Evolutionary conservation across 2,113 vertebrate genomes (phyloP).

Genomic region (Rutilus rutilus): DNA sequence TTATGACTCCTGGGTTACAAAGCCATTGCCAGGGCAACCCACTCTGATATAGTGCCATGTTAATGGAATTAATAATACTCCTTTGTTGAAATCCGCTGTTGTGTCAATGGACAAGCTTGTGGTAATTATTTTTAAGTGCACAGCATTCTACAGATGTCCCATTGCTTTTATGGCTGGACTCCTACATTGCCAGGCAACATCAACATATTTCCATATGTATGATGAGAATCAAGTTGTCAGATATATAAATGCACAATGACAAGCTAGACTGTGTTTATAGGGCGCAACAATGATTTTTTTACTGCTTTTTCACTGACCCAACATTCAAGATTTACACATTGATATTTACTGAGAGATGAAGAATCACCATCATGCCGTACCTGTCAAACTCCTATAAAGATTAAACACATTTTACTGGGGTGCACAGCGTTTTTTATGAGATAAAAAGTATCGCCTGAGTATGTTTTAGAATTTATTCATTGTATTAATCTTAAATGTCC

Average conservation of each 20-base stretch:
- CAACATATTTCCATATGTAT: background rate
- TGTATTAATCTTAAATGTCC: no score
- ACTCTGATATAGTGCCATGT: slow-evolving; percentile 39
- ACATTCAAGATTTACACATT: background rate
- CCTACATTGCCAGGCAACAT: slow-evolving; percentile 40
- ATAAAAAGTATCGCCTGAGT: background rate
- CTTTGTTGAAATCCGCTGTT: slow-evolving; percentile 54
- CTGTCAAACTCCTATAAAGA: background rate
- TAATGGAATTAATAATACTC: slow-evolving; percentile 57
- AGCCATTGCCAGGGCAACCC: slow-evolving; percentile 56
- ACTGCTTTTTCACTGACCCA: background rate
- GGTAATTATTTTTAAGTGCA: slow-evolving; percentile 49
- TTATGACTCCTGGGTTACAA: slow-evolving; percentile 51
- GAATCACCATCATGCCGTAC: background rate
- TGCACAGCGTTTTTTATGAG: background rate
- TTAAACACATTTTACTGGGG: background rate
- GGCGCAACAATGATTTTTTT: background rate
- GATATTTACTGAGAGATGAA: background rate
- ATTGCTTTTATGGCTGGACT: slow-evolving; percentile 28
- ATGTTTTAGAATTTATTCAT: background rate
- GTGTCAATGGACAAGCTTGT: slow-evolving; percentile 50
- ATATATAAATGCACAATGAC: background rate
- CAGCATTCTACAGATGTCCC: slow-evolving; percentile 30
- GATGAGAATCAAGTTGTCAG: background rate
- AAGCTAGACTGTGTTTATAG: background rate